Evolutionary conservation across 2,113 vertebrate genomes (phyloP).

Genomic region (Hippocampus mohnikei): DNA sequence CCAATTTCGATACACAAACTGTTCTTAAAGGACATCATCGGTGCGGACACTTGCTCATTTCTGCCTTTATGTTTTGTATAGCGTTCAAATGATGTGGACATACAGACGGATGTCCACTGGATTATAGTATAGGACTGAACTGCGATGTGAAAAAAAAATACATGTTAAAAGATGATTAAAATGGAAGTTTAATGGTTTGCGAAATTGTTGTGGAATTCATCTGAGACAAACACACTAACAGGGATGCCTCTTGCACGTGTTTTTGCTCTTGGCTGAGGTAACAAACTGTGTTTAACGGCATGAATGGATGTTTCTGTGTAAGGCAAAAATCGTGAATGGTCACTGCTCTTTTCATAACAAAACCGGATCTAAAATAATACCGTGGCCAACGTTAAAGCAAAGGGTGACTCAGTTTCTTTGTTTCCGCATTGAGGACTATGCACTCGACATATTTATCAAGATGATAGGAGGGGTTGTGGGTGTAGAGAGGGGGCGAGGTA

Average conservation of each 20-base stretch:
- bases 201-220: not conserved
- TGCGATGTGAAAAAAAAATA: no score
- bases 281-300: constrained; percentile 3
- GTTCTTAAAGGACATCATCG: not conserved
- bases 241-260: not conserved
- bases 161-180: not conserved
- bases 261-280: not conserved
- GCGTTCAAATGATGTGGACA: no score
- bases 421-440: constrained; percentile 50
- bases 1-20: not conserved
- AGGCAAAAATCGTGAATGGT: not conserved
- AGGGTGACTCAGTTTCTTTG: constrained; percentile 37
- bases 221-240: not conserved
- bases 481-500: constrained; percentile 45
- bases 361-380: not conserved
- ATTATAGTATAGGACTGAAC: not conserved
- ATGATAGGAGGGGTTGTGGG: constrained; percentile 34
- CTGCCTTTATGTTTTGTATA: not conserved
- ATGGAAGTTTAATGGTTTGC: not conserved
- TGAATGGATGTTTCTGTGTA: not conserved
- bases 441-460: constrained; percentile 68
- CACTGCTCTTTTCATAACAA: not conserved
- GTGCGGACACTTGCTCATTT: not conserved
- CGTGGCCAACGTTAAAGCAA: constrained; percentile 21
- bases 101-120: no score